Evolutionary conservation across 2,113 vertebrate species (phyloP), one percentile per base, ranked within the genome.

Genomic region (Indicator indicator): DNA sequence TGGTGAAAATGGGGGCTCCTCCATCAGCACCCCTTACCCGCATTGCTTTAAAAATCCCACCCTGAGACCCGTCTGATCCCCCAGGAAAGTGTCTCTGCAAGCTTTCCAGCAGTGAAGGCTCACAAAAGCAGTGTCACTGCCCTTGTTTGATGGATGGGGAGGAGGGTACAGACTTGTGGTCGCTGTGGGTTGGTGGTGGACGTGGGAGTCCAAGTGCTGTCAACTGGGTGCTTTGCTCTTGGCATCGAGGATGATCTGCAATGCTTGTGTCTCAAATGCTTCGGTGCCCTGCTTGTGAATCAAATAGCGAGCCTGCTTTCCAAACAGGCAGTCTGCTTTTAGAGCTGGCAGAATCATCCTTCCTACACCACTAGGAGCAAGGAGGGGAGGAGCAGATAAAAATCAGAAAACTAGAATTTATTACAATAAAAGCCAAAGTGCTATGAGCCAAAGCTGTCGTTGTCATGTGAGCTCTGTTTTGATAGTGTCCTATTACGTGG

Each of bases 331-430:
- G 63, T 76, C 74, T 90, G 20, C 81, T 82, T 93, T 92, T 79
- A 92, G 74, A 92, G 87, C 81, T 88, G 55, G 82, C 82, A 79
- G 93, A 85, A 89, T 93, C 59, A 89, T 76, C 79, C 80, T 96
- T 96, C 85, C 68, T 94, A 33, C 0, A 0, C 71, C 71, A 91
- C 67, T 76, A 80, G 87, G 75, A 91, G 84, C 5, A 3, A 42
- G 11, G 21, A 16, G 6, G 6, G 85, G 90, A 90, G 77, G 80
- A 95, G 58, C 76, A 96, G 96, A 95, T 96, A 94, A 95, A 96
- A 95, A 96, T 96, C 92, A 95, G 96, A 96, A 96, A 95, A 96
- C 96, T 94, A 90, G 90, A 92, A 95, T 93, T 96, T 96, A 94
- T 95, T 95, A 93, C 48, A 91, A 81, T 93, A 88, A 91, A 88